phyloP scores from a whole-genome alignment of 2,888 invertebrate genomes.

The Tipula helvola region DNA sequence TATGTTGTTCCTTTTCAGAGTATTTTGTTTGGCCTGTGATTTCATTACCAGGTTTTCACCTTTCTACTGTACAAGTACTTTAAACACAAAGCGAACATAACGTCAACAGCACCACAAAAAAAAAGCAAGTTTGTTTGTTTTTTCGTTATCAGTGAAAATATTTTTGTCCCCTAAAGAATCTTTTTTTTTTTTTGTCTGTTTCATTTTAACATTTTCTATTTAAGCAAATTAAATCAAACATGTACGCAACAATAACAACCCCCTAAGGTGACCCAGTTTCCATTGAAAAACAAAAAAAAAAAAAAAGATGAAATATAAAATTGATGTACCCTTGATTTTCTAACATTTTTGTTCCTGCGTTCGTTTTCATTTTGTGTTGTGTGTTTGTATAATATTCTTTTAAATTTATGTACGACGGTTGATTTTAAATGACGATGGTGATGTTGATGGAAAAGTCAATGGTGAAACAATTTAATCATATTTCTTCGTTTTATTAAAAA shows the following conservation, averaged over 20 bases:
- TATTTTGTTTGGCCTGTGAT: neutral
- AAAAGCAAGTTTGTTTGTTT: neutral
- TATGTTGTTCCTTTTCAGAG: neutral
- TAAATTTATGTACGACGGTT: neutral
- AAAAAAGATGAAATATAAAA: neutral
- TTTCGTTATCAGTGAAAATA: neutral
- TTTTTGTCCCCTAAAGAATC: neutral
- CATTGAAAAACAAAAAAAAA: too few relatives aligned
- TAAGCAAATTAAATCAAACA: conserved; percentile 4
- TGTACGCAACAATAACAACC: neutral
- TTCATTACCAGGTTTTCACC: neutral
- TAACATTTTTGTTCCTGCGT: neutral
- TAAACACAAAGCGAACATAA: neutral
- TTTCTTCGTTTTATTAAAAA: neutral
- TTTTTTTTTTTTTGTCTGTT: neutral
- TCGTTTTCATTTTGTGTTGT: neutral
- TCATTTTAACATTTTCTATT: neutral
- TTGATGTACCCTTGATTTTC: neutral
- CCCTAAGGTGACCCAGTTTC: neutral
- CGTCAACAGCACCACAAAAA: neutral
- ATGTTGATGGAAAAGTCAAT: neutral
- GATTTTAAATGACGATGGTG: neutral
- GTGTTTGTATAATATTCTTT: neutral
- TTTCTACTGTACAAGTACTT: neutral
- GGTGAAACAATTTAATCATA: neutral